A percentile compares a stretch with the other conserved stretches of the same genome.
These are phyloP conservation scores for Papilio polyxenes DNA, from an alignment of 1,140 invertebrate genomes.

Conservation along the genomic window DNA sequence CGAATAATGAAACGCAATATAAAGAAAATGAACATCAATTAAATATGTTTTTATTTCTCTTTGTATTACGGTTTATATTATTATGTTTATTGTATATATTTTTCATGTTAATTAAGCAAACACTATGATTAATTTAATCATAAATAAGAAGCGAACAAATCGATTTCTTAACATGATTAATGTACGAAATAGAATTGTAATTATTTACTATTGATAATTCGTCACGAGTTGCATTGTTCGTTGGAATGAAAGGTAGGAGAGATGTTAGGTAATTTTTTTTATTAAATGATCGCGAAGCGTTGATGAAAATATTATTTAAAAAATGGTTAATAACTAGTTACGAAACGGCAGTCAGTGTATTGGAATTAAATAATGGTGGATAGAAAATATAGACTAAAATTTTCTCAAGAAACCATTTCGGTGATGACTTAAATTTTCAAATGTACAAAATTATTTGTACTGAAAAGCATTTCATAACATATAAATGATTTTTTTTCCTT, in stretches of 20 bases:
- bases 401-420: not conserved
- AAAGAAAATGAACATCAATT: conserved; percentile 22
- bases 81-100: not conserved
- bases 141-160: not conserved
- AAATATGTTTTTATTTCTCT: conserved; percentile 17
- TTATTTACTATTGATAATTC: conserved; percentile 19
- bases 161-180: conserved; percentile 29
- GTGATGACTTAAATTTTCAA: not conserved
- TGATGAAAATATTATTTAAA: not conserved
- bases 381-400: not conserved
- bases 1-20: conserved; percentile 4
- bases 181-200: conserved; percentile 18
- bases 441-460: not conserved
- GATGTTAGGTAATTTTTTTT: conserved; percentile 24
- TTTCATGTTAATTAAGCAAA: conserved; percentile 25
- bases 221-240: conserved; percentile 19
- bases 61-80: not conserved
- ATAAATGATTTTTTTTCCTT: not conserved
- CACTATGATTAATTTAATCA: conserved; percentile 27
- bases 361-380: not conserved
- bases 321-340: not conserved
- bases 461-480: too few relatives aligned
- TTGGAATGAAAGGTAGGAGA: not conserved
- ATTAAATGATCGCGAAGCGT: not conserved
- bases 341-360: not conserved